A percentile compares a stretch with the other conserved stretches of the same genome.
These are phyloP conservation scores for Scortum barcoo DNA, from an alignment of 2,113 vertebrate genomes.

Conservation along the genomic window DNA sequence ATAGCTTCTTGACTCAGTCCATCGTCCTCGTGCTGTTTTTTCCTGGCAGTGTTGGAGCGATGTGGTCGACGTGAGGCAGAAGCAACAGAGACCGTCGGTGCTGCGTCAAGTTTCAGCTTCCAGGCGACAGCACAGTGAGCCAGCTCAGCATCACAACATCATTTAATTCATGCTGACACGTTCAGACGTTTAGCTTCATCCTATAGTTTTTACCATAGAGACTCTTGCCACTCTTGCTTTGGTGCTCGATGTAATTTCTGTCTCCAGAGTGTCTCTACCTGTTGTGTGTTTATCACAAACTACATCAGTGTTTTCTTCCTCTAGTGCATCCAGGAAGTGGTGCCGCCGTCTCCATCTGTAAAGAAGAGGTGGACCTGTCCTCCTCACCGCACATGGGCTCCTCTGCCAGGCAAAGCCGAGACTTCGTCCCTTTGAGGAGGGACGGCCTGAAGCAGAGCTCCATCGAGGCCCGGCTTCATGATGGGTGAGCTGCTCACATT, in stretches of 20 bases:
- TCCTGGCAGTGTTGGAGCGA: constrained; percentile 45
- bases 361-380: constrained; percentile 51
- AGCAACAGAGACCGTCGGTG: constrained; percentile 82
- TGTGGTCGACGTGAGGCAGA: constrained; percentile 40
- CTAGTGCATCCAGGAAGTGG: constrained; percentile 23
- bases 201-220: background rate
- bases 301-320: background rate
- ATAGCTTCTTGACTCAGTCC: too few relatives aligned
- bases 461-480: constrained; percentile 34
- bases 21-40: background rate
- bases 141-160: background rate
- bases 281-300: background rate
- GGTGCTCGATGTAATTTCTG: background rate
- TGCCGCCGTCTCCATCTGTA: constrained; percentile 35
- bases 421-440: constrained; percentile 24
- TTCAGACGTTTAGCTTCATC: background rate
- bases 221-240: background rate
- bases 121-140: constrained; percentile 44
- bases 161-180: background rate
- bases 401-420: constrained; percentile 22
- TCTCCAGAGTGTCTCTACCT: background rate
- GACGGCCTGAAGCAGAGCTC: constrained; percentile 29
- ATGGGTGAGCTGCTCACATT: constrained; percentile 54
- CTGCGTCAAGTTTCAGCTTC: constrained; percentile 68
- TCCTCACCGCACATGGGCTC: constrained; percentile 30